These are phyloP conservation scores for Eulemur coronatus DNA, from an alignment of 2,797 vertebrate genomes.

Conservation along the genomic window DNA sequence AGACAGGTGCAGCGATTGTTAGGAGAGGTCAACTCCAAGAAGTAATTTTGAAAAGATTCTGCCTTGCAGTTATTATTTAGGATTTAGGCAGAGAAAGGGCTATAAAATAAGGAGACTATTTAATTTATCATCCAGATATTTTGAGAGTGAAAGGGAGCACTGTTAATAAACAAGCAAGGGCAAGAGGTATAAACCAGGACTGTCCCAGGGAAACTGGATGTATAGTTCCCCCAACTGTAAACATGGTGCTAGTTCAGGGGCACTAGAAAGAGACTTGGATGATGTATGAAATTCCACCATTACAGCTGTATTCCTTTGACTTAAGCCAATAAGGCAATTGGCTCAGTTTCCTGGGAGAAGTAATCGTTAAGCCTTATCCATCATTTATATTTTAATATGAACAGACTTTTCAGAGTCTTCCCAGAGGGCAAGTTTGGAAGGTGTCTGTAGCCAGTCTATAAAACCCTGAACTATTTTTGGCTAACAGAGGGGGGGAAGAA, in stretches of 20 bases:
- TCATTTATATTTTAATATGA: conserved; percentile 43
- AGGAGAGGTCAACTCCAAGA: not conserved
- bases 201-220: not conserved
- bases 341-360: not conserved
- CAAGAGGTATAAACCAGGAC: not conserved
- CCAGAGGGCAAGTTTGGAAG: not conserved
- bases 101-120: not conserved
- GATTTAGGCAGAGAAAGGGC: not conserved
- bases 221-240: not conserved
- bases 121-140: conserved; percentile 12
- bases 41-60: conserved; percentile 7
- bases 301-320: not conserved
- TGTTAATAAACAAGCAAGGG: not conserved
- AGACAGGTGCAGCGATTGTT: not conserved
- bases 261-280: not conserved
- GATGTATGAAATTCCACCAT: not conserved
- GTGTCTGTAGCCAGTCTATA: not conserved
- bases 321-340: not conserved
- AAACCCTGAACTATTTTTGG: not conserved
- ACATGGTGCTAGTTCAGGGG: not conserved
- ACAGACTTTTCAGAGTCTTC: not conserved
- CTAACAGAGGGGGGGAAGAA: not conserved
- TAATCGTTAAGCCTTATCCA: not conserved
- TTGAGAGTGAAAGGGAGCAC: not conserved
- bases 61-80: not conserved